These are phyloP conservation scores for Procapra przewalskii DNA, from an alignment of 2,113 vertebrate species.

Conservation along the genomic window DNA sequence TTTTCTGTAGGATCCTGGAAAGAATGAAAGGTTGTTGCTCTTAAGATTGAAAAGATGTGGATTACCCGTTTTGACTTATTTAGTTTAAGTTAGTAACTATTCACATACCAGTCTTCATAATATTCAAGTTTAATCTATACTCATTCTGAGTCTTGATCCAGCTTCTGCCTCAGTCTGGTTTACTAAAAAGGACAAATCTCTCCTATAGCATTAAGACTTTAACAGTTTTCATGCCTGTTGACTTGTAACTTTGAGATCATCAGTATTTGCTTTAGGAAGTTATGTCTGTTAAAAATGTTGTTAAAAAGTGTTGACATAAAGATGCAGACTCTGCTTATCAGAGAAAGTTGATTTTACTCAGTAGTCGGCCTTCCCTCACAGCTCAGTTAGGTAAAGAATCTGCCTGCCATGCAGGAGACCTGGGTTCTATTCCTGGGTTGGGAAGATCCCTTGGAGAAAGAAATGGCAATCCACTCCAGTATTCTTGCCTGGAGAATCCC, in stretches of 20 bases:
- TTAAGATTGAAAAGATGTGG: background rate
- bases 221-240: background rate
- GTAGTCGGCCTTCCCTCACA: no score
- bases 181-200: background rate
- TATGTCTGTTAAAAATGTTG: background rate
- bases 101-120: background rate
- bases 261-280: background rate
- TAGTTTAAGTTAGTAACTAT: background rate
- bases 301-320: background rate
- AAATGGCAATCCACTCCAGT: no score
- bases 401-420: no score
- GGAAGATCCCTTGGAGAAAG: no score
- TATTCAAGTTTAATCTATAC: background rate
- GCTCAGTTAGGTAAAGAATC: no score
- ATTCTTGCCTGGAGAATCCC: no score
- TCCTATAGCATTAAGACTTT: background rate
- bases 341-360: background rate
- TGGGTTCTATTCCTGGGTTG: no score
- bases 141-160: background rate
- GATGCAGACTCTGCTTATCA: background rate
- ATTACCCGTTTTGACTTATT: no score
- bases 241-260: background rate
- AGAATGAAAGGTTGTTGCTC: background rate
- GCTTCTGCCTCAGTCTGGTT: background rate
- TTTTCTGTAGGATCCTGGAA: background rate